Evolutionary conservation across 2,113 vertebrate species (phyloP), one percentile per base, ranked within the genome.

Genomic region (Ivindomyrus marchei): DNA sequence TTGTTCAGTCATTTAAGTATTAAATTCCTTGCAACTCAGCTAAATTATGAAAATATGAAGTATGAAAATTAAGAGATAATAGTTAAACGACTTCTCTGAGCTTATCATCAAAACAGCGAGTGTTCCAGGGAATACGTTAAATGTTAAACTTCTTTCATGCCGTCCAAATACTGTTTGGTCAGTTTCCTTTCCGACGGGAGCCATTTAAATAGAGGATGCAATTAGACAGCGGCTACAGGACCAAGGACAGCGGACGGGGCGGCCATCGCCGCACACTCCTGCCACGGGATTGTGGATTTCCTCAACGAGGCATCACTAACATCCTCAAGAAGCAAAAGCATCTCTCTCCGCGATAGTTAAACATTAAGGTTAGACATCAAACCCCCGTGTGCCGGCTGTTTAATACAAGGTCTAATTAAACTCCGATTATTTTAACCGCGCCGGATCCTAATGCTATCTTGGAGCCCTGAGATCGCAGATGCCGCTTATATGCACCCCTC

Each of bases 161-260:
- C 31, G 31, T 5, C 70, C 13, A 39, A 4, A 13, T 80, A 6
- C 36, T 19, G 74, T 39, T 80, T 6, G 8, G 5, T 42, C 74
- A 19, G n/a, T 70, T 80, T 80, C 15, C 15, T 36, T 66, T n/a
- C 21, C 21, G 21, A n/a, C 66, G 66, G 27, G 31, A 39, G 70
- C 31, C 70, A 36, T 74, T 74, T 74, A 74, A n/a, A 66, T 27
- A 66, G 10, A 70, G 66, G 24, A 31, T 70, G 56, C 21, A 36
- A 36, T 74, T 36, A 36, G 17, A 47, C 52, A 88, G 49, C 46
- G 91, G 90, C 93, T 93, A 92, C 94, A 95, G 96, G 66, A 96
- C 95, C 96, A 93, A 91, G 96, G 96, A 96, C 94, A 96, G 96
- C 95, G 93, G 93, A 92, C 56, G 3, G 7, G 46, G 47, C 74